Evolutionary conservation across 2,113 vertebrate genomes (phyloP), one percentile per base, ranked within the genome.

Genomic region (Hassar affinis): DNA sequence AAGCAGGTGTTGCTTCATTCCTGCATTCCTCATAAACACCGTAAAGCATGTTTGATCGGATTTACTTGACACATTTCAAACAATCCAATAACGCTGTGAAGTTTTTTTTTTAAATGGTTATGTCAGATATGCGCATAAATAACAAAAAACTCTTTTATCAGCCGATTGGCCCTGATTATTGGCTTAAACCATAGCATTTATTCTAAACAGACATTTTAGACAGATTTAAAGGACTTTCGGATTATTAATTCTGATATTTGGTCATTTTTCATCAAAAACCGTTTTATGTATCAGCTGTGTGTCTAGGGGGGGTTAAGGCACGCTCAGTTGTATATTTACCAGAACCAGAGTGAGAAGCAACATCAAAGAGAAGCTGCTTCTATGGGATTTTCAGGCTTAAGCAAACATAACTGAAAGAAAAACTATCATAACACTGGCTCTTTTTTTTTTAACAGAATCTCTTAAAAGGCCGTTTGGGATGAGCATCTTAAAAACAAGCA

Each of bases 381-480:
- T 90, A 90, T 86, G 88, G 92, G 92, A 91, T 92, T 94, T 92
- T 90, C 30, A 85, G 86, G 92, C 92, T 91, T 91, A 93, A 90
- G 90, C 88, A 86, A 90, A 91, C 90, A 93, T 87, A 51, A 92
- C 84, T 88, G 78, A 88, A 86, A 45, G 49, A 69, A 80, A 68
- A 92, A 89, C 80, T 87, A 88, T 93, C 92, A 88, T 93, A 91
- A 88, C 86, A 88, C 87, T 86, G 89, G 87, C 89, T 66, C 27
- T 87, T 86, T 74, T 74, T 27, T 75, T 49, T 52, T 27, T 14
- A 49, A 57, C 35, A 57, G 52, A 88, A 87, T 88, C 89, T 81
- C 45, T 87, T 62, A 89, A 83, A 90, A 85, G 80, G 85, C 78
- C 76, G 6, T 64, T 52, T 66, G 79, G 82, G 85, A 86, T 81